Percentiles rank a stretch among this genome's conserved stretches.
Evolutionary conservation across 2,113 vertebrate species (phyloP).

Genomic region (Phyllostomus discolor): DNA sequence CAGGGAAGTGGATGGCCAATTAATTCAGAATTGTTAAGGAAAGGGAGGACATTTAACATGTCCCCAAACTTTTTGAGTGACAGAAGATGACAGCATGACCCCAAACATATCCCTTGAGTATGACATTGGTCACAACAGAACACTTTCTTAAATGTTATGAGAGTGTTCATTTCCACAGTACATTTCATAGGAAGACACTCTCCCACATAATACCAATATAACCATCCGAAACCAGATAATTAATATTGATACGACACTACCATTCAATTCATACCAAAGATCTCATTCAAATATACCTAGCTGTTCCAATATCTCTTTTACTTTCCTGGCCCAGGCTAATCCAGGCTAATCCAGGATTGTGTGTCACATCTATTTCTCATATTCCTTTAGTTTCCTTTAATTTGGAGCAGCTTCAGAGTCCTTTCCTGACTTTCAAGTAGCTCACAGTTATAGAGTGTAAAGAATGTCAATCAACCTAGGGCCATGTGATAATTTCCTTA

Average conservation of each 20-base stretch:
- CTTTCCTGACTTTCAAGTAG: background rate
- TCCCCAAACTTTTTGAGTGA: background rate
- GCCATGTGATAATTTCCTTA: background rate
- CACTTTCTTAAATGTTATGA: background rate
- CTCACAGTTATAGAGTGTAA: background rate
- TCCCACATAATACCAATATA: background rate
- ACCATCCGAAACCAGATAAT: background rate
- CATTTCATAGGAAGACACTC: background rate
- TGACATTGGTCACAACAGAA: background rate
- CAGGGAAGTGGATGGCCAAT: background rate
- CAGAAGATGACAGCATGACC: background rate
- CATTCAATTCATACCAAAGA: background rate
- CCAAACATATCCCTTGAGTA: background rate
- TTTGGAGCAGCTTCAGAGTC: background rate
- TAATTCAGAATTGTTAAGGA: background rate
- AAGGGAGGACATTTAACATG: background rate
- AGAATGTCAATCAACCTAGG: background rate
- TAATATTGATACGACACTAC: background rate
- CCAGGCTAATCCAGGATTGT: background rate
- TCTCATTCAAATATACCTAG: background rate
- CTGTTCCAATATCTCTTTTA: background rate
- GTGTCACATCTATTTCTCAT: background rate
- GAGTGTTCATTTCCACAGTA: background rate
- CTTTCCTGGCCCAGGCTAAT: background rate
- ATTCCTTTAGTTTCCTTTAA: background rate